Percentiles rank a stretch among this genome's conserved stretches.
Evolutionary conservation across 2,888 invertebrate species (phyloP).

Genomic region (Scaptomyza reducta): DNA sequence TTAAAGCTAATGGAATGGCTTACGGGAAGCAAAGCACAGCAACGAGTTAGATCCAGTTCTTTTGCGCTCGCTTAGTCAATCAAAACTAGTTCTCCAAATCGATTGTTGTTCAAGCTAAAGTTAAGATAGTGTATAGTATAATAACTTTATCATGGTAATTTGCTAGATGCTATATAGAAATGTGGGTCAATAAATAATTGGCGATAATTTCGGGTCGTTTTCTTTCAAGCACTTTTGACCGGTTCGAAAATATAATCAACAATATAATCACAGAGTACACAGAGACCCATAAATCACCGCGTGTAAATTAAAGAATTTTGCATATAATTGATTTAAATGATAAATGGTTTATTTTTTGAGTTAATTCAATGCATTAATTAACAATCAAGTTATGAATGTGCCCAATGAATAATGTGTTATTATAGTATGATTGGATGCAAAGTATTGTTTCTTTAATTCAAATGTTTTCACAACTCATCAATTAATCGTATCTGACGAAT

Average conservation of each 20-base stretch:
- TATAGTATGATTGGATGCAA: neutral
- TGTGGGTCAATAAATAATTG: slow-evolving; percentile 35
- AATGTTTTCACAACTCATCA: slow-evolving; percentile 5
- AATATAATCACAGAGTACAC: slow-evolving; percentile 7
- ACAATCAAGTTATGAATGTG: slow-evolving; percentile 4
- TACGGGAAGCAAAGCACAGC: slow-evolving; percentile 24
- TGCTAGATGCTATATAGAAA: slow-evolving; percentile 5
- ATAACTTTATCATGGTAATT: slow-evolving; percentile 46
- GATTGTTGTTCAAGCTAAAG: slow-evolving; percentile 35
- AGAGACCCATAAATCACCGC: slow-evolving; percentile 26
- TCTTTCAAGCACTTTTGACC: slow-evolving; percentile 1
- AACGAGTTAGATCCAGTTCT: slow-evolving; percentile 36
- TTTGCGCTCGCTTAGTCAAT: slow-evolving; percentile 21
- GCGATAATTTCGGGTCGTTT: slow-evolving; percentile 25
- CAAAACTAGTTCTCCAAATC: slow-evolving; percentile 41
- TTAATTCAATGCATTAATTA: no score
- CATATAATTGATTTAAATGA: slow-evolving; percentile 40
- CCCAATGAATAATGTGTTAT: neutral
- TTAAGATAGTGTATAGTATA: slow-evolving; percentile 20
- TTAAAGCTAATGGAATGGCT: slow-evolving; percentile 65
- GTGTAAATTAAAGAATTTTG: neutral
- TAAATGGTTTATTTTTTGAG: slow-evolving; percentile 38
- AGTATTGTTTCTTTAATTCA: slow-evolving; percentile 2
- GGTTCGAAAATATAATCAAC: slow-evolving; percentile 9
- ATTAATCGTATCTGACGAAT: neutral